A percentile compares a stretch with the other conserved stretches of the same genome.
phyloP scores from a whole-genome alignment of 1,140 invertebrate genomes.

The Bradysia coprophila region DNA sequence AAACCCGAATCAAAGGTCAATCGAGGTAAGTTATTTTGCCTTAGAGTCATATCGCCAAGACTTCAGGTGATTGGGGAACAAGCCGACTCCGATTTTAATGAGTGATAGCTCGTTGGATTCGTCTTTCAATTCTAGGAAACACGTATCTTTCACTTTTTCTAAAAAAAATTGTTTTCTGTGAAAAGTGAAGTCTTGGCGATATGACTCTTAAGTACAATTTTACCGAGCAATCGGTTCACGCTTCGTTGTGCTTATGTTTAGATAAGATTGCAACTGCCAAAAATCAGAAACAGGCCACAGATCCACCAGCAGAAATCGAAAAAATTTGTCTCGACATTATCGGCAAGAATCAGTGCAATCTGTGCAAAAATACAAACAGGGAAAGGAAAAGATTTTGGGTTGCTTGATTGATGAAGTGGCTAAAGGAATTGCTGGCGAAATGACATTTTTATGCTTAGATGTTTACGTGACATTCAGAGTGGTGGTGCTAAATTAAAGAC shows the following conservation, averaged over 20 bases:
- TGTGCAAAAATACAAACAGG: constrained; percentile 42
- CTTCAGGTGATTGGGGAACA: no score
- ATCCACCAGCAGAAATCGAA: constrained; percentile 34
- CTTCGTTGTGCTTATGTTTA: constrained; percentile 14
- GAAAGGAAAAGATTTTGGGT: constrained; percentile 48
- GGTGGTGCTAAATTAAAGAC: no score
- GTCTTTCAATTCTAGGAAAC: no score
- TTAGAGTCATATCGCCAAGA: no score
- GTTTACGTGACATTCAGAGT: no score
- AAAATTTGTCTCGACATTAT: constrained; percentile 40
- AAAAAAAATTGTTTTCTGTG: no score
- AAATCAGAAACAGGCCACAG: constrained; percentile 40
- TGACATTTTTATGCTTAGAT: no score
- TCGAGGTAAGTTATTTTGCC: constrained; percentile 21
- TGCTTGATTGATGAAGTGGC: constrained; percentile 37
- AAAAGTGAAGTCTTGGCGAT: no score
- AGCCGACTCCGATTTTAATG: no score
- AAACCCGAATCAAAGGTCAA: constrained; percentile 21
- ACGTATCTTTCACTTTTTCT: no score
- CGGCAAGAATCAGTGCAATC: constrained; percentile 41
- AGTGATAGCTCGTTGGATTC: no score
- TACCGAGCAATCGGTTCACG: background rate
- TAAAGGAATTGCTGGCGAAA: constrained; percentile 23
- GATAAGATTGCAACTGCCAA: constrained; percentile 42
- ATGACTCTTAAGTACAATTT: constrained; percentile 3